A percentile compares a stretch with the other conserved stretches of the same genome.
These are phyloP conservation scores for Drosophila bocqueti DNA, from an alignment of 1,140 invertebrate genomes.

Conservation along the genomic window DNA sequence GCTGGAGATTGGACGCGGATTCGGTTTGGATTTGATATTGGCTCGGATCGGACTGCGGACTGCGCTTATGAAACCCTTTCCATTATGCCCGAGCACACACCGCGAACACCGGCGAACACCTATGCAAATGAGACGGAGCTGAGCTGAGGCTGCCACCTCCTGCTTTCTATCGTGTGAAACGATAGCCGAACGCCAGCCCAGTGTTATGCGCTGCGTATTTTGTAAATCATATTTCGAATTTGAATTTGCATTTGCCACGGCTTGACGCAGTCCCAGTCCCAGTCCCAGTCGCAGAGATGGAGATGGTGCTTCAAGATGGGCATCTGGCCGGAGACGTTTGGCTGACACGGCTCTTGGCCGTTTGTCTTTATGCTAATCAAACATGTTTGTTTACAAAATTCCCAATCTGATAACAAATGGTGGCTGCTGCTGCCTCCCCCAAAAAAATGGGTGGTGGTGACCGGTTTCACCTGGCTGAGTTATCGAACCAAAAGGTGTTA, in stretches of 20 bases:
- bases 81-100: conserved; percentile 26
- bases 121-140: conserved; percentile 53
- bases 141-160: conserved; percentile 25
- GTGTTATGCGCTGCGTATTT: conserved; percentile 55
- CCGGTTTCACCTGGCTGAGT: conserved; percentile 23
- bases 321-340: conserved; percentile 32
- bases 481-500: conserved; percentile 12
- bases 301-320: conserved; percentile 12
- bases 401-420: conserved; percentile 51
- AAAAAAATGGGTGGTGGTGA: conserved; percentile 20
- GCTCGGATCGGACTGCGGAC: conserved; percentile 17
- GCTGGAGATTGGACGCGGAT: conserved; percentile 8
- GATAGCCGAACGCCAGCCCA: conserved; percentile 1
- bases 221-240: conserved; percentile 74
- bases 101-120: conserved; percentile 6
- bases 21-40: conserved; percentile 7
- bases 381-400: conserved; percentile 65
- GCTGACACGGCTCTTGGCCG: conserved; percentile 23
- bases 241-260: conserved; percentile 41
- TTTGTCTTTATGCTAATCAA: conserved; percentile 66
- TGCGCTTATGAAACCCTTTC: conserved; percentile 69
- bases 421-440: conserved; percentile 16
- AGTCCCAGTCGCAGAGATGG: conserved; percentile 2
- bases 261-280: conserved; percentile 20
- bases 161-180: conserved; percentile 71